Conservation (phyloP, 2,797 vertebrate species). For the Melopsittacus undulatus region DNA sequence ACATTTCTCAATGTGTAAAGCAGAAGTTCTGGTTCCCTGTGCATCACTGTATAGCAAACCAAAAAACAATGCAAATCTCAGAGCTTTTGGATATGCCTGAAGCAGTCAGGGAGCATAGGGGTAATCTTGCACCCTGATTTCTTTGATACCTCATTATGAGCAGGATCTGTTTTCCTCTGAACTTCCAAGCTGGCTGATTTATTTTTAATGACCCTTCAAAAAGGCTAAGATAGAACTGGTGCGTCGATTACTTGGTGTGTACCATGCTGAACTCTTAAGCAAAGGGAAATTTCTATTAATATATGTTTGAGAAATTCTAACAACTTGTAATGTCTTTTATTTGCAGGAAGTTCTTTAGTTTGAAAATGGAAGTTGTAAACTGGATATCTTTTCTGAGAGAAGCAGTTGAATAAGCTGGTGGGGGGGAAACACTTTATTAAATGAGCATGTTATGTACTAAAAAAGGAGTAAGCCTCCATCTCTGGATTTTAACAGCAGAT, state of each 20-base stretch:
- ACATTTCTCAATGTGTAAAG: slow-evolving; percentile 34
- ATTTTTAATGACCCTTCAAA: background rate
- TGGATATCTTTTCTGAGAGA: background rate
- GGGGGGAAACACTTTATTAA: background rate
- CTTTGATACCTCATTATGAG: background rate
- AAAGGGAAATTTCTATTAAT: background rate
- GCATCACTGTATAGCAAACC: background rate
- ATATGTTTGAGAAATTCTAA: background rate
- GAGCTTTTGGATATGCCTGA: background rate
- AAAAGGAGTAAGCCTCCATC: background rate
- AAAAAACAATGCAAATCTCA: background rate
- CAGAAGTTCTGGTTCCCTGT: slow-evolving; percentile 47
- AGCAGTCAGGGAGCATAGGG: background rate
- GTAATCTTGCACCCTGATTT: background rate
- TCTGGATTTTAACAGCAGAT: background rate
- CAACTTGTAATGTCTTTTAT: background rate
- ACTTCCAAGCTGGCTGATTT: background rate
- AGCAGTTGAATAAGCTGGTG: background rate
- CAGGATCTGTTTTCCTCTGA: background rate
- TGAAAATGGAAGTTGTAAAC: background rate
- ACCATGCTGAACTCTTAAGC: background rate
- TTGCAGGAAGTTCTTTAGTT: background rate
- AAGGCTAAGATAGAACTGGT: background rate
- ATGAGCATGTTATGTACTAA: background rate
- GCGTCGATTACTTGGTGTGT: background rate